phyloP scores from a whole-genome alignment of 1,140 invertebrate genomes.

The Acromyrmex echinatior region DNA sequence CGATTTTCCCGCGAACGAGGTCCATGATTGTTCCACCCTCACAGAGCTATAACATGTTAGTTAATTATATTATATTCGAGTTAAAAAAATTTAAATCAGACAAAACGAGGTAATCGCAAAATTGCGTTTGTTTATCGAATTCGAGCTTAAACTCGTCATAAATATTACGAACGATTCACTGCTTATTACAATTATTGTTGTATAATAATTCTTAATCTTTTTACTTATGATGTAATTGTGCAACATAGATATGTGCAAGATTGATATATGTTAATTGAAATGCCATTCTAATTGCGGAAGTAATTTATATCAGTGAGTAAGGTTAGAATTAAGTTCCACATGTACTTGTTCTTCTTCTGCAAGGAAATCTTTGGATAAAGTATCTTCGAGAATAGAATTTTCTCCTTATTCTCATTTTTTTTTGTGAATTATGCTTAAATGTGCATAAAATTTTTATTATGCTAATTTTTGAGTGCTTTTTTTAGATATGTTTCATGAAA shows the following conservation, averaged over 20 bases:
- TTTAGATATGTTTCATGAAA: neutral
- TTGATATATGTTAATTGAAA: conserved; percentile 54
- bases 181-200: neutral
- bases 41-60: conserved; percentile 89
- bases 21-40: conserved; percentile 93
- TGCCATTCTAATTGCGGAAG: conserved; percentile 76
- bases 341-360: neutral
- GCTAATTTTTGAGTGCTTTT: neutral
- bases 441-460: neutral
- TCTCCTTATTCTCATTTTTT: neutral
- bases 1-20: conserved; percentile 90
- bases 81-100: neutral
- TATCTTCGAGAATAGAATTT: neutral
- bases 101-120: neutral
- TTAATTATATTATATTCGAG: neutral
- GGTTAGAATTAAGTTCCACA: conserved; percentile 71
- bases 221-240: neutral
- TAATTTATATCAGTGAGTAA: conserved; percentile 73
- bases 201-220: conserved; percentile 13
- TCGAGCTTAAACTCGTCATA: neutral
- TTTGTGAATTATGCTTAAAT: neutral
- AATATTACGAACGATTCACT: neutral
- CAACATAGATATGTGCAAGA: neutral
- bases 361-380: neutral
- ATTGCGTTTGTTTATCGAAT: conserved; percentile 3